Conservation (phyloP, 2,888 invertebrate genomes). For the Idaea straminata region DNA sequence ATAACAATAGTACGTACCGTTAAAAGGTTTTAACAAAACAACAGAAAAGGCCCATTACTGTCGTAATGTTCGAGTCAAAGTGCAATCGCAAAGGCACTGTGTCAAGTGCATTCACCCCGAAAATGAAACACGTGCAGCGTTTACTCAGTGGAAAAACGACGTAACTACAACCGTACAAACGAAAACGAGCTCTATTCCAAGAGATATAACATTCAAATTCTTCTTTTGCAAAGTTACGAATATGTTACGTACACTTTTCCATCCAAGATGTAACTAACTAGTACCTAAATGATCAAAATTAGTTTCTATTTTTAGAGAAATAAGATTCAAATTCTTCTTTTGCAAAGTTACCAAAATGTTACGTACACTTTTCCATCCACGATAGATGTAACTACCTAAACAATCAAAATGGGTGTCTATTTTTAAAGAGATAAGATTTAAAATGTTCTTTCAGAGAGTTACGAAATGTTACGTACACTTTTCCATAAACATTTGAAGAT, state of each 20-base stretch:
- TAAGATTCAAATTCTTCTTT: too few species aligned
- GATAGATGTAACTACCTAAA: neutral
- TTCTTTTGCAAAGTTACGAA: neutral
- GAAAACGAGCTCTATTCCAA: conserved; percentile 23
- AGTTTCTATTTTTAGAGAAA: too few species aligned
- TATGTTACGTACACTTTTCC: neutral
- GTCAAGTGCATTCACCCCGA: conserved; percentile 65
- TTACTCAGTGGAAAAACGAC: conserved; percentile 21
- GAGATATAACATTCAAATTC: conserved; percentile 2
- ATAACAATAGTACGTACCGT: conserved; percentile 8
- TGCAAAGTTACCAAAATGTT: too few species aligned
- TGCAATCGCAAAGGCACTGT: conserved; percentile 59
- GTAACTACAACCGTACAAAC: conserved; percentile 19
- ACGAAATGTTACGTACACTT: too few species aligned
- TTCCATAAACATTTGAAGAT: too few species aligned
- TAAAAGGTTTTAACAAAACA: conserved; percentile 4
- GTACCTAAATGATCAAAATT: too few species aligned
- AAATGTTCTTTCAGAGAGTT: too few species aligned
- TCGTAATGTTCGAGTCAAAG: conserved; percentile 30
- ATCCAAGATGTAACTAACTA: too few species aligned
- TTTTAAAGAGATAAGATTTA: too few species aligned
- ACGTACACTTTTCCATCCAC: neutral
- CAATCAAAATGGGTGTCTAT: too few species aligned
- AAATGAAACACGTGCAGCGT: conserved; percentile 59
- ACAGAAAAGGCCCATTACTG: conserved; percentile 24